Evolutionary conservation across 2,113 vertebrate genomes (phyloP), one percentile per base, ranked within the genome.

Genomic region (Chaenocephalus aceratus): DNA sequence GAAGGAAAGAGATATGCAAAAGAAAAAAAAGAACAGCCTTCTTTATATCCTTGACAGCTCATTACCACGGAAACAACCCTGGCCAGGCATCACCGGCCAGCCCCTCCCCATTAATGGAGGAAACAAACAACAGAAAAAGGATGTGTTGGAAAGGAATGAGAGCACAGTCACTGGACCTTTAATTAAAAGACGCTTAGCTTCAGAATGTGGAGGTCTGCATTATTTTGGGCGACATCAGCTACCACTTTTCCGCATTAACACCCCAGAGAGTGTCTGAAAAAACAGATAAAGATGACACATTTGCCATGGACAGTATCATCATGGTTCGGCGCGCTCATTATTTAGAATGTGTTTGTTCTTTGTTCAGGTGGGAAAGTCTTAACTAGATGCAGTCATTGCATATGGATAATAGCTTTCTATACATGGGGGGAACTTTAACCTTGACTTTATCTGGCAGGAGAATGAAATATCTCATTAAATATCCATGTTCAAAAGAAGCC

Each of bases 1-100:
- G 91, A 76, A 83, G 72, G 87, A 75, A 41, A 88, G 85, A 90
- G 85, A 91, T 91, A 90, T 90, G 89, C 81, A 89, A 87, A 86
- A 76, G 14, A 36, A 77, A 77, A 85, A 69, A 89, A 86, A 91
- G 87, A 91, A 87, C 81, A 87, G 85, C 87, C 88, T 90, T 93
- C 89, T 93, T 94, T 92, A 94, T 94, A 92, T 94, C 90, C 85
- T 83, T 94, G 95, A 95, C 95, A 95, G 94, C 93, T 95, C 94
- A 95, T 95, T 95, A 94, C 91, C 91, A 93, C 90, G 67, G 91
- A 94, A 94, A 94, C 93, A 92, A 94, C 92, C 82, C 88, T 89
- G 86, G 89, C 88, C 90, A 88, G 93, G 90, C 91, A 92, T 94
- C 90, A 88, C 85, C 89, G 86, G 80, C 80, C 79, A 59, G 30